A percentile compares a stretch with the other conserved stretches of the same genome.
Conservation (phyloP, 2,797 vertebrate genomes). For the Tinamus major region DNA sequence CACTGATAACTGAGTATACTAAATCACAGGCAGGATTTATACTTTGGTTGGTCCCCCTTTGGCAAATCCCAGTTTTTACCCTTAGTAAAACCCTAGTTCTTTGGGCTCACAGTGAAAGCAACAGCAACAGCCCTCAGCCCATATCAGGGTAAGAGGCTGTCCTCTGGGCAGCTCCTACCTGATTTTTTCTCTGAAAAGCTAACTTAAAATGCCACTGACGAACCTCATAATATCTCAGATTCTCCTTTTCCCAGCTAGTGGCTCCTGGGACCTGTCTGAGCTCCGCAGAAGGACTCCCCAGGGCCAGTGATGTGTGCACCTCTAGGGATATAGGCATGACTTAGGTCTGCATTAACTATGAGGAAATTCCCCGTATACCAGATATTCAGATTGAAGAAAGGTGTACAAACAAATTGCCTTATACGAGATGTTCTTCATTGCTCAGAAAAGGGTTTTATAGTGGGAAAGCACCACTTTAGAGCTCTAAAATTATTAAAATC, state of each 20-base stretch:
- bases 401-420: neutral
- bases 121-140: neutral
- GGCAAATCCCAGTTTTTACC: neutral
- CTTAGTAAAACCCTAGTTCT: accelerated
- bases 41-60: neutral
- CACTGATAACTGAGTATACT: neutral
- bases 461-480: constrained; percentile 3
- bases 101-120: neutral
- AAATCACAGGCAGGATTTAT: neutral
- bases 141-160: accelerated
- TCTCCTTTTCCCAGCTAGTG: neutral
- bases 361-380: neutral
- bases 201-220: neutral
- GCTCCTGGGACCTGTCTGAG: neutral
- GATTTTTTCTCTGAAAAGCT: too few species aligned
- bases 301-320: accelerated
- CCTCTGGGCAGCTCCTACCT: neutral
- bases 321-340: neutral
- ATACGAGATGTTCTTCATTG: neutral
- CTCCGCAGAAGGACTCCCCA: neutral
- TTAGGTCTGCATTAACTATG: neutral
- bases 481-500: neutral
- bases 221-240: neutral
- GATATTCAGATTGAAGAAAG: neutral
- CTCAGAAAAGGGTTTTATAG: neutral